Percentiles rank a stretch among this genome's conserved stretches.
phyloP scores from a whole-genome alignment of 2,888 invertebrate species.

The Trichopria drosophilae region DNA sequence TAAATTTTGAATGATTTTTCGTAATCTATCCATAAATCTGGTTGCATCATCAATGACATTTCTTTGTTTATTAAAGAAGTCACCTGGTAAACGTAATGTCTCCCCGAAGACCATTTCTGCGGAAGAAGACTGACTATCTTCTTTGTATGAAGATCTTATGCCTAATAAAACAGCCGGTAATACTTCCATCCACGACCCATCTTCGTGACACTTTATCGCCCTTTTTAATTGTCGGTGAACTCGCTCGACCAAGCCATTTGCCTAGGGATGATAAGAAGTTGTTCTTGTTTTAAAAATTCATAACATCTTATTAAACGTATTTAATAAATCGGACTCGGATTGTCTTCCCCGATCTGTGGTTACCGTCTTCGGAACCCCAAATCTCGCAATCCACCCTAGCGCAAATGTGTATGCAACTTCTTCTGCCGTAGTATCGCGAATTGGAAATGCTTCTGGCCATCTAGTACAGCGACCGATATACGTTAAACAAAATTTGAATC shows the following conservation, averaged over 20 bases:
- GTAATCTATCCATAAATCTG: conserved; percentile 9
- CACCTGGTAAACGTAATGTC: conserved; percentile 37
- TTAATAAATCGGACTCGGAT: conserved; percentile 37
- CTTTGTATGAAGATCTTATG: conserved; percentile 38
- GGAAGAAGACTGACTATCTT: conserved; percentile 40
- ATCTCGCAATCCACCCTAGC: conserved; percentile 10
- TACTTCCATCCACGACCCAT: conserved; percentile 35
- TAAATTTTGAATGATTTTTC: conserved; percentile 9
- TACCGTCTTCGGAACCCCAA: conserved; percentile 31
- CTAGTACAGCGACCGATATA: too few relatives aligned
- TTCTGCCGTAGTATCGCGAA: neutral
- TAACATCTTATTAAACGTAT: neutral
- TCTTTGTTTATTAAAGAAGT: conserved; percentile 36
- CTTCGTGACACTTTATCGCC: too few relatives aligned
- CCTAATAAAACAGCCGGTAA: conserved; percentile 39
- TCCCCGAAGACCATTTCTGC: conserved; percentile 41
- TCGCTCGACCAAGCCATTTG: conserved; percentile 23
- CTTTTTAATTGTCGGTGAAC: neutral
- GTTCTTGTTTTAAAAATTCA: conserved; percentile 16
- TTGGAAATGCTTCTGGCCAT: neutral
- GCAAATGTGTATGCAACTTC: neutral
- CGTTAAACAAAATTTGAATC: too few relatives aligned
- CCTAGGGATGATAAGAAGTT: conserved; percentile 30
- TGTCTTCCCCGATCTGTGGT: conserved; percentile 41
- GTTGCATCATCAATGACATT: too few relatives aligned